Evolutionary conservation across 35 echinoderm and acorn worm genomes (phyloP).

Genomic region (Apostichopus californicus): DNA sequence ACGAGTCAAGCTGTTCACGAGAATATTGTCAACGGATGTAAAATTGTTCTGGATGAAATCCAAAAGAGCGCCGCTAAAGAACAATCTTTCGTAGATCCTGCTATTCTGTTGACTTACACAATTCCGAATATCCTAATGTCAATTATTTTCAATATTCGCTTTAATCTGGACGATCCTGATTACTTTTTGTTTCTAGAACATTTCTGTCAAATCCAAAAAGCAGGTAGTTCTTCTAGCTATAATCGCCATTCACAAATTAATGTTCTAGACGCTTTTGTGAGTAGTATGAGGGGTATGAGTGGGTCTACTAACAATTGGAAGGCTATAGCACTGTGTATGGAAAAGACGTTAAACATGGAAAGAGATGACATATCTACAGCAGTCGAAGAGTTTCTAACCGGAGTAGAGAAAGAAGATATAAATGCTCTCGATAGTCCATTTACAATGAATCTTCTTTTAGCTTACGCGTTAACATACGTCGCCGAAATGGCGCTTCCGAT

Average conservation of each 20-base stretch:
- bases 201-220: background rate
- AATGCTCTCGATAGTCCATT: constrained; percentile 37
- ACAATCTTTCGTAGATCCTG: background rate
- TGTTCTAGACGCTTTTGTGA: constrained; percentile 23
- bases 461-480: constrained; percentile 17
- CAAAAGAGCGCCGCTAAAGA: background rate
- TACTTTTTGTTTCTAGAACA: constrained; percentile 37
- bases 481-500: constrained; percentile 22
- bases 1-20: constrained; percentile 1
- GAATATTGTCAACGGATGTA: background rate
- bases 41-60: background rate
- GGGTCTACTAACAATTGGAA: background rate
- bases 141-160: constrained; percentile 18
- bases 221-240: background rate
- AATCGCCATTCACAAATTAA: background rate
- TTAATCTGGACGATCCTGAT: constrained; percentile 11
- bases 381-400: constrained; percentile 39
- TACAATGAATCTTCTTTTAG: constrained; percentile 45
- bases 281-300: background rate
- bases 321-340: constrained; percentile 1
- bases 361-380: constrained; percentile 49
- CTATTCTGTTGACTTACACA: background rate
- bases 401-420: constrained; percentile 35
- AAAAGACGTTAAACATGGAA: constrained; percentile 51
- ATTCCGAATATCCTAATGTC: constrained; percentile 29